Evolutionary conservation across 2,888 invertebrate genomes (phyloP).

Genomic region (Parascotia fuliginaria): DNA sequence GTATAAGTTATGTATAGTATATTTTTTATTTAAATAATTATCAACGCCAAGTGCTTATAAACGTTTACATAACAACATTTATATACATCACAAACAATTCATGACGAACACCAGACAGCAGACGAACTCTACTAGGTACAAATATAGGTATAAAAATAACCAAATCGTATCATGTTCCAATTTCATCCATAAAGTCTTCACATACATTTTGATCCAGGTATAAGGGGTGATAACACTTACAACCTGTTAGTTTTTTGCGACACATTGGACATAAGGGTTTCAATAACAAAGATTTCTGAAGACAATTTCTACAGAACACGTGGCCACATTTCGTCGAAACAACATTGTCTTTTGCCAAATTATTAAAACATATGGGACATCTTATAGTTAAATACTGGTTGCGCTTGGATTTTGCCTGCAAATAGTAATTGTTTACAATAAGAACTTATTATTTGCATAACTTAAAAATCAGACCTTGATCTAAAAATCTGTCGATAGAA

Average conservation of each 20-base stretch:
- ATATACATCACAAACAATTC: not conserved
- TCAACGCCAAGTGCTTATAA: no score
- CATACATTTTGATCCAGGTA: constrained; percentile 43
- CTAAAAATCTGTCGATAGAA: not conserved
- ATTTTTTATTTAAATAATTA: not conserved
- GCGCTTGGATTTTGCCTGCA: constrained; percentile 40
- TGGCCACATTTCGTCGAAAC: constrained; percentile 60
- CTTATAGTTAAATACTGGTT: constrained; percentile 44
- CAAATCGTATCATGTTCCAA: not conserved
- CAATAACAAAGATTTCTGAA: constrained; percentile 45
- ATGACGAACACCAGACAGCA: not conserved
- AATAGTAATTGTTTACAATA: not conserved
- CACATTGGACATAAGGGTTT: constrained; percentile 53
- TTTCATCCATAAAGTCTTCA: constrained; percentile 25
- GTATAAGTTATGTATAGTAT: no score
- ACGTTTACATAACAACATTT: not conserved
- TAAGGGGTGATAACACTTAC: constrained; percentile 45
- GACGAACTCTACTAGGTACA: not conserved
- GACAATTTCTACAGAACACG: constrained; percentile 55
- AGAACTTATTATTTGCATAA: no score
- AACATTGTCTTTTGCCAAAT: constrained; percentile 44
- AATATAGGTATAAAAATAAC: no score
- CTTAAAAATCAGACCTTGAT: not conserved
- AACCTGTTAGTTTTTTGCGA: constrained; percentile 41
- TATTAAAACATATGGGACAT: constrained; percentile 60